Conservation (phyloP, 2,888 invertebrate species). For the Charanyca ferruginea region DNA sequence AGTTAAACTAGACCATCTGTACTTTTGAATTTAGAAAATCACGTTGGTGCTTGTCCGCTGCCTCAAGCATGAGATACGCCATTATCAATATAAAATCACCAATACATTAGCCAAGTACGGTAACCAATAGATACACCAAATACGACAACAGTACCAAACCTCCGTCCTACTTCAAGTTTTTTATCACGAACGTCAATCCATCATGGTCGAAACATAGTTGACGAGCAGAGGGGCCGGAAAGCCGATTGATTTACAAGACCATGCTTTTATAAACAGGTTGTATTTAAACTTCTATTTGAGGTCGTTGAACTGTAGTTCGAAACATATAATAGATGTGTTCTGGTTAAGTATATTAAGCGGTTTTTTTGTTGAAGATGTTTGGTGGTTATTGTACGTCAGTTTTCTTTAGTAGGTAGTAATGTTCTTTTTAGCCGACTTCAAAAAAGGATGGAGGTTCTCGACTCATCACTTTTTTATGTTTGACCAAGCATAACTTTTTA, state of each 20-base stretch:
- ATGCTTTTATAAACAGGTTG: constrained; percentile 64
- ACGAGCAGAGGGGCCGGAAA: constrained; percentile 51
- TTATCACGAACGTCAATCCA: constrained; percentile 57
- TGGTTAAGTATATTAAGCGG: constrained; percentile 27
- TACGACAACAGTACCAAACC: constrained; percentile 38
- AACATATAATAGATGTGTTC: constrained; percentile 45
- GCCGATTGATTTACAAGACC: constrained; percentile 67
- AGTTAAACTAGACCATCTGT: no score
- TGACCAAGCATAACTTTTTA: no score
- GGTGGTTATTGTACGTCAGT: not conserved
- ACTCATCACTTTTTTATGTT: no score
- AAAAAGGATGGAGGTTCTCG: no score
- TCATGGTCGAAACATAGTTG: constrained; percentile 58
- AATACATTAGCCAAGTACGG: no score
- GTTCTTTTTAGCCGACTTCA: no score
- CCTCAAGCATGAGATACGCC: no score
- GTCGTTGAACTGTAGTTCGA: constrained; percentile 47
- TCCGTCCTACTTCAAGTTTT: constrained; percentile 45
- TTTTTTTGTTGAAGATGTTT: not conserved
- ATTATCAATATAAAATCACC: no score
- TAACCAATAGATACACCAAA: not conserved
- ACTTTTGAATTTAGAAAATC: no score
- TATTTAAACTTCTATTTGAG: constrained; percentile 58
- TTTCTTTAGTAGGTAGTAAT: not conserved
- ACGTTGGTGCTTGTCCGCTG: no score